Conservation (phyloP, 1,140 invertebrate species). For the Hestina assimilis region DNA sequence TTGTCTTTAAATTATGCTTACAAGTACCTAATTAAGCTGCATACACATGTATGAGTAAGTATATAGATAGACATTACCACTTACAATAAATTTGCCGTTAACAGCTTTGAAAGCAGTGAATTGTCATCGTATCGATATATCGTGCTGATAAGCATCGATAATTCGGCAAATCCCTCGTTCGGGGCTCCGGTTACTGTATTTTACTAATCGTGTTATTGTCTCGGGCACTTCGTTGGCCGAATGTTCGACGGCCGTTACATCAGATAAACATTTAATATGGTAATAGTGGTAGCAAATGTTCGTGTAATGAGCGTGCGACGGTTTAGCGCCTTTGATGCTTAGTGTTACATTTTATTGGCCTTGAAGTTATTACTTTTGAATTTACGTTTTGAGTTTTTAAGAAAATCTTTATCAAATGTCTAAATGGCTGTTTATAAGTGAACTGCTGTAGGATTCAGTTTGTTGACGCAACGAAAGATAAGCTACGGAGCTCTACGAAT, state of each 20-base stretch:
- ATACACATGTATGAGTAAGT: slow-evolving; percentile 6
- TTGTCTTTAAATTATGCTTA: no score
- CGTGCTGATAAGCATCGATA: slow-evolving; percentile 50
- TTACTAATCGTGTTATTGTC: slow-evolving; percentile 70
- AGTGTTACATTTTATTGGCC: slow-evolving; percentile 2
- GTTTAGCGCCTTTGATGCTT: slow-evolving; percentile 43
- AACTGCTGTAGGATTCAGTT: no score
- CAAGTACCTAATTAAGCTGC: no score
- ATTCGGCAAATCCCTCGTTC: slow-evolving; percentile 50
- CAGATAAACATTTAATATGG: slow-evolving; percentile 72
- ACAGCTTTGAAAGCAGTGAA: slow-evolving; percentile 5
- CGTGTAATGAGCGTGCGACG: slow-evolving; percentile 62
- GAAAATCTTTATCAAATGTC: no score
- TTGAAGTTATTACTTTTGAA: no score
- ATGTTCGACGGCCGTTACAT: slow-evolving; percentile 56
- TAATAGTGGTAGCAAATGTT: slow-evolving; percentile 70
- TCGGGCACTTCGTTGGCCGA: slow-evolving; percentile 33
- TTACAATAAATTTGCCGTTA: not conserved
- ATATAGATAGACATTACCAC: not conserved
- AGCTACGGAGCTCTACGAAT: slow-evolving; percentile 2
- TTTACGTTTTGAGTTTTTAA: no score
- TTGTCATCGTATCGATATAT: slow-evolving; percentile 13
- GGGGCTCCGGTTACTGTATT: slow-evolving; percentile 55
- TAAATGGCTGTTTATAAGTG: no score
- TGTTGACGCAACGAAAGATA: not conserved